Conservation (phyloP, 2,113 vertebrate species). For the Ondatra zibethicus region DNA sequence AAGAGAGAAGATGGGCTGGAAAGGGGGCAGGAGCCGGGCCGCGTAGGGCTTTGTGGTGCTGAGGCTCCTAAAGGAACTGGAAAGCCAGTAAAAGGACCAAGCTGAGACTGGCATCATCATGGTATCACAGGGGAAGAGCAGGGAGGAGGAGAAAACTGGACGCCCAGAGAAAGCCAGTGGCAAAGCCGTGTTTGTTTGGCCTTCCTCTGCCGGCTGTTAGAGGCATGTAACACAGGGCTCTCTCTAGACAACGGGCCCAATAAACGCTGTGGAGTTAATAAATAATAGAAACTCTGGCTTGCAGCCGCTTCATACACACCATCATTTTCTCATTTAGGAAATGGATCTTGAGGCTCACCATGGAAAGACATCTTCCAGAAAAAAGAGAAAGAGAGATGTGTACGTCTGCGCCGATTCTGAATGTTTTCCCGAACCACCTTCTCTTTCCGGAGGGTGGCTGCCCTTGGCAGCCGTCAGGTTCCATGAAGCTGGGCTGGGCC, state of each 20-base stretch:
- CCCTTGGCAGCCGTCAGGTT: slow-evolving; percentile 64
- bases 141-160: not conserved
- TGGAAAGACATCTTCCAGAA: slow-evolving; percentile 74
- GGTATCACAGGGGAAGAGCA: not conserved
- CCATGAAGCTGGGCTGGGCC: slow-evolving; percentile 49
- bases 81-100: not conserved
- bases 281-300: slow-evolving; percentile 14
- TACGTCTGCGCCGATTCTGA: slow-evolving; percentile 50
- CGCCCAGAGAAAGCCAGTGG: not conserved
- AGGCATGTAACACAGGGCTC: not conserved
- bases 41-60: not conserved
- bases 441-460: slow-evolving; percentile 71
- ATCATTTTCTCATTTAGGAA: slow-evolving; percentile 78
- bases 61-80: not conserved
- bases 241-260: not conserved
- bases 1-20: not conserved
- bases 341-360: slow-evolving; percentile 62
- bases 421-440: slow-evolving; percentile 73
- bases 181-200: not conserved
- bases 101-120: not conserved
- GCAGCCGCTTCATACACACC: not conserved
- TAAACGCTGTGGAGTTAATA: not conserved
- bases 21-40: not conserved
- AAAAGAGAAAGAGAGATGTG: slow-evolving; percentile 55
- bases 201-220: not conserved